Evolutionary conservation across 2,888 invertebrate genomes (phyloP), one percentile per base, ranked within the genome.

Genomic region (Thyatira batis): DNA sequence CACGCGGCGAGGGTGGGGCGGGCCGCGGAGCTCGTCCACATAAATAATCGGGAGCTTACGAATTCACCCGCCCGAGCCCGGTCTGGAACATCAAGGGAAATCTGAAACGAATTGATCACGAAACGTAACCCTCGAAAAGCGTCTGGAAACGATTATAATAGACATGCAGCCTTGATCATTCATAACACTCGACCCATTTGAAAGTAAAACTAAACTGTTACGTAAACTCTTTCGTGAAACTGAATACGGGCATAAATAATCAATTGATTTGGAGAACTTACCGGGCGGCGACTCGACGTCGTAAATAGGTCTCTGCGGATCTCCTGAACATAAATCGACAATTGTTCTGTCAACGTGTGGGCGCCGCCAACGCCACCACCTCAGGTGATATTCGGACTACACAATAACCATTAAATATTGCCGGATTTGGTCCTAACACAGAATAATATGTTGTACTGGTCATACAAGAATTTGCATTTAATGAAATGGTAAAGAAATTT

Each of bases 1-100:
- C 85, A 82, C 76, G 78, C 74, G 67, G 74, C 56, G 75, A 74
- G 73, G 66, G 71, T 74, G 65, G 71, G 71, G 77, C 72, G 70
- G 71, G 69, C 71, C 74, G 63, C 65, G 62, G 64, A 64, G 71
- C 67, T 71, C 75, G 77, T 77, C 80, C 82, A 84, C 83, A 86
- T 89, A 87, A 89, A 90, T 89, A 89, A 89, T 85, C 84, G 82
- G 72, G 78, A 80, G 84, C 85, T 87, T 84, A 87, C 83, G 78
- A 84, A 84, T 82, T 82, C 83, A 78, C 71, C 80, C 80, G 71
- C 71, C 63, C 66, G 65, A 69, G 66, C 68, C 71, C 73, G 63
- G 67, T 68, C 69, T 65, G 71, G 72, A 76, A 78, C 83, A 83
- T 81, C 80, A 77, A 80, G 76, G 75, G 78, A 83, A 85, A 78